These are phyloP conservation scores for Percopsis transmontana DNA, from an alignment of 2,113 vertebrate species.

Conservation along the genomic window DNA sequence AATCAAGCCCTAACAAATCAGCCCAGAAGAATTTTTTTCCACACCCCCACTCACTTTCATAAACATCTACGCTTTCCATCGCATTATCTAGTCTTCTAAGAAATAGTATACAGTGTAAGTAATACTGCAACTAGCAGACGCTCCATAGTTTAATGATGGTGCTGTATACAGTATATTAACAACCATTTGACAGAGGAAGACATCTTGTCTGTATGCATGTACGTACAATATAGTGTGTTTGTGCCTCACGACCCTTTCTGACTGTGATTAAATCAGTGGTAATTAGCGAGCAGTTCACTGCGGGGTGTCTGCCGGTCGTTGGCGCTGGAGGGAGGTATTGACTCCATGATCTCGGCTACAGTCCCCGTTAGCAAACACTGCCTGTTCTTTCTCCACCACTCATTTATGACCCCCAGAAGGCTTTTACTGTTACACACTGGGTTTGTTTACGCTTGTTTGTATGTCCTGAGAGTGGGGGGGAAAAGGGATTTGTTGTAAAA, in stretches of 20 bases:
- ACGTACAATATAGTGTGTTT: constrained; percentile 28
- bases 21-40: too few relatives aligned
- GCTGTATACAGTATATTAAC: constrained; percentile 18
- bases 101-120: background rate
- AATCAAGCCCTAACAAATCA: too few relatives aligned
- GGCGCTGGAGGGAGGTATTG: constrained; percentile 76
- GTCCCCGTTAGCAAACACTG: constrained; percentile 46
- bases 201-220: constrained; percentile 42
- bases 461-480: constrained; percentile 56
- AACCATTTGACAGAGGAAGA: constrained; percentile 35
- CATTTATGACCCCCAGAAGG: constrained; percentile 63
- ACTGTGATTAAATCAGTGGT: constrained; percentile 74
- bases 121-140: background rate
- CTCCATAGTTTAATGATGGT: background rate
- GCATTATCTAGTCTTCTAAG: background rate
- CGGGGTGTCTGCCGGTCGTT: constrained; percentile 71
- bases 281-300: constrained; percentile 76
- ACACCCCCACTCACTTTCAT: too few relatives aligned
- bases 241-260: constrained; percentile 65
- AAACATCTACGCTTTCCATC: background rate
- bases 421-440: constrained; percentile 58
- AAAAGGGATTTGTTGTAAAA: constrained; percentile 56
- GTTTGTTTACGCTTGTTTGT: constrained; percentile 73
- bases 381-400: constrained; percentile 62
- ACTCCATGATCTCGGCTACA: constrained; percentile 69